phyloP scores from a whole-genome alignment of 2,888 invertebrate species.

The Drepana falcataria region DNA sequence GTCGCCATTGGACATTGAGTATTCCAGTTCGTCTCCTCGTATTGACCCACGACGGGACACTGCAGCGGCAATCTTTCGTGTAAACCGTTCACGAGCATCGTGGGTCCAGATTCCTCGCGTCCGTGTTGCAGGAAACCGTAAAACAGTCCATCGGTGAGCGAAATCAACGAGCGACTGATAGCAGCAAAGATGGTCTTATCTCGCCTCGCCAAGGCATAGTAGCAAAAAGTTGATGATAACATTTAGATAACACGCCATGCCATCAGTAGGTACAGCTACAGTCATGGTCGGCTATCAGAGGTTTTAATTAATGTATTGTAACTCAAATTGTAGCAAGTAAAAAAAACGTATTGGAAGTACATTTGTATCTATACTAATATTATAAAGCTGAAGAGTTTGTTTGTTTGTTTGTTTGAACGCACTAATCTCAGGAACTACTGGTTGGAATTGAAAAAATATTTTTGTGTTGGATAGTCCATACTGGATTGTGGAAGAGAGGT shows the following conservation, averaged over 20 bases:
- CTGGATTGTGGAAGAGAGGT: too few relatives aligned
- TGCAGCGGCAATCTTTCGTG: constrained; percentile 37
- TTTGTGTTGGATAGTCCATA: too few relatives aligned
- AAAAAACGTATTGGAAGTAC: too few relatives aligned
- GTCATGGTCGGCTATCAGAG: constrained; percentile 13
- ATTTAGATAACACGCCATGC: constrained; percentile 53
- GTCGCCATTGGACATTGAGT: constrained; percentile 50
- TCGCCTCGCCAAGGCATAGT: constrained; percentile 48
- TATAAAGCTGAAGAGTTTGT: too few relatives aligned
- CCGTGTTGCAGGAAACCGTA: constrained; percentile 22
- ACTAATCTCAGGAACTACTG: too few relatives aligned
- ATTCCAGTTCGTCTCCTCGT: constrained; percentile 51
- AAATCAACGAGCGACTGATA: constrained; percentile 72
- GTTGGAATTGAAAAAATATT: too few relatives aligned
- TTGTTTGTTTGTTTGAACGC: too few relatives aligned
- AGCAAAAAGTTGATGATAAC: constrained; percentile 63
- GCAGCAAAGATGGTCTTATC: constrained; percentile 67
- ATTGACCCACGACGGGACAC: constrained; percentile 45
- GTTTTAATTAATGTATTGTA: constrained; percentile 4
- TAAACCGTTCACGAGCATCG: constrained; percentile 52
- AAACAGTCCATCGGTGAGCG: constrained; percentile 66
- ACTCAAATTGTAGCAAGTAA: too few relatives aligned
- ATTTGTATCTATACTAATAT: too few relatives aligned
- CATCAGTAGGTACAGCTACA: constrained; percentile 27
- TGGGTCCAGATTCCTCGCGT: constrained; percentile 28